Evolutionary conservation across 2,797 vertebrate genomes (phyloP).

Genomic region (Danio aesculapii): DNA sequence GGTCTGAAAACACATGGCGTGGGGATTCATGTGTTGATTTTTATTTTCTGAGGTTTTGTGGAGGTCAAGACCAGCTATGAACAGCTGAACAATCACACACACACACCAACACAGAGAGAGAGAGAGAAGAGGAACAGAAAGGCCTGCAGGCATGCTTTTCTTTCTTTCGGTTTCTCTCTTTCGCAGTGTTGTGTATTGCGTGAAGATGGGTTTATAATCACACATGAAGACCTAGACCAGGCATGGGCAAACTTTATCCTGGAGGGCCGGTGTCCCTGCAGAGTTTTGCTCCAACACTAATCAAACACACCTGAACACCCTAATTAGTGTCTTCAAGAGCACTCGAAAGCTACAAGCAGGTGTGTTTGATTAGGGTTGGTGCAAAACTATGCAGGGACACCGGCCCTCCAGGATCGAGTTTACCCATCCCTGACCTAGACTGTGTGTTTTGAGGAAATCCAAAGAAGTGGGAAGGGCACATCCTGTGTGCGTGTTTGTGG

Average conservation of each 20-base stretch:
- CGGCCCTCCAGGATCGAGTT: too few species aligned
- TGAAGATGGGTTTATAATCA: background rate
- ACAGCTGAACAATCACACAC: conserved; percentile 19
- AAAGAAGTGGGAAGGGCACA: background rate
- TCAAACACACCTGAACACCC: too few species aligned
- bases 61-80: background rate
- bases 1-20: conserved; percentile 12
- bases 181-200: background rate
- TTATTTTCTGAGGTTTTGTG: background rate
- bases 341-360: too few species aligned
- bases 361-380: too few species aligned
- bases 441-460: background rate
- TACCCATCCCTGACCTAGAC: too few species aligned
- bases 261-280: too few species aligned
- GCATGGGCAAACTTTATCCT: too few species aligned
- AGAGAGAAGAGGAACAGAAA: conserved; percentile 37
- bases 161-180: conserved; percentile 46
- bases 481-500: background rate
- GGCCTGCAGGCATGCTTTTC: conserved; percentile 1
- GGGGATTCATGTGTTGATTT: conserved; percentile 13
- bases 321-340: too few species aligned
- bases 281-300: too few species aligned
- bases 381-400: too few species aligned
- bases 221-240: background rate
- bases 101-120: background rate